Base-by-base conservation (phyloP, 2,888 invertebrate genomes). In the Autographa gamma region DNA sequence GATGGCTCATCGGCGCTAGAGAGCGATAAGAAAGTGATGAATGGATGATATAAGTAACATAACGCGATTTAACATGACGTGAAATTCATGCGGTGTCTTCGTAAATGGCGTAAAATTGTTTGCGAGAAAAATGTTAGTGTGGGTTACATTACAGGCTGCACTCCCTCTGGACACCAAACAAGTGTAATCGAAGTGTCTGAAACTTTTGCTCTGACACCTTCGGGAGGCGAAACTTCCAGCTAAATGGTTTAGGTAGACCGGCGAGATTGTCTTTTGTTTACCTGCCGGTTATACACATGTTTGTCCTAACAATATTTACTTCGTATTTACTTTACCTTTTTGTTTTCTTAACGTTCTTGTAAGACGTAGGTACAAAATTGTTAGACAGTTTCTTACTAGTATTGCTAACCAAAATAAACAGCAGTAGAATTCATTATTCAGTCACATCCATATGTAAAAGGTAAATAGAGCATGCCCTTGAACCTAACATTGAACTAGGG, bases 181-280 rank as follows among this genome's bases (percentile, higher is more conserved):
- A 86, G 85, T 86, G 85, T 86, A 86, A 88, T 87, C 85, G 81
- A 87, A 86, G 81, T 82, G 83, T 84, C 85, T 83, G 32, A 79
- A 88, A 84, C 81, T 84, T 79, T 64, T 56, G 66, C 79, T 74
- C 63, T 63, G 31, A 65, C 71, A 76, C 77, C 75, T 74, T 43
- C 34, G 77, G 77, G 79, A 73, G 68, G 65, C 60, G 61, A 78
- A 86, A 85, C 83, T 85, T 88, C 48, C 41, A 75, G 77, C 82
- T 85, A 85, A 88, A 89, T 85, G 79, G 83, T 87, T 88, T 85
- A 84, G 74, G 69, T 79, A 66, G 62, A 66, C 73, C 32, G 66
- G 66, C 38, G 19, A 73, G 60, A 60, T 76, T 73, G 77, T 78
- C 68, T 75, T 67, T 64, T 25, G 48, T 13, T 18, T 16, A 64